Percentiles rank a stretch among this genome's conserved stretches.
phyloP scores from a whole-genome alignment of 2,113 vertebrate species.

The Solenodon paradoxus region DNA sequence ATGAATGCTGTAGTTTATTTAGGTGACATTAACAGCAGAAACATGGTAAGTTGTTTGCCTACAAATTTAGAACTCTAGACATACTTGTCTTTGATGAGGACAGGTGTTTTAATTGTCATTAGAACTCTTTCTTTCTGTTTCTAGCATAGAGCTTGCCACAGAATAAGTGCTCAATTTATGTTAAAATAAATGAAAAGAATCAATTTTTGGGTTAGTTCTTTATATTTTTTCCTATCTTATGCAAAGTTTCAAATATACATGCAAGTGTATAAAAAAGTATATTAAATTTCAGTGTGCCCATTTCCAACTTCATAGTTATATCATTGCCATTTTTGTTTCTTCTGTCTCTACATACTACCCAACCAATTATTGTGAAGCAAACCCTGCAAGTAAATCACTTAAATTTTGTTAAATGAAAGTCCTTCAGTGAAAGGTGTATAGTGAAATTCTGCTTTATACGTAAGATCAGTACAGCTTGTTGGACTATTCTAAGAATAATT shows the following conservation, averaged over 20 bases:
- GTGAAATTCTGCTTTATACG: background rate
- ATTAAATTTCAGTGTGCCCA: background rate
- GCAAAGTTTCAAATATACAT: background rate
- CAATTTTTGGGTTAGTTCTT: background rate
- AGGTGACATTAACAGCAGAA: constrained; percentile 97
- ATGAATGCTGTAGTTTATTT: constrained; percentile 98
- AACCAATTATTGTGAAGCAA: background rate
- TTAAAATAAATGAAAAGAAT: background rate
- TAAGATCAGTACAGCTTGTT: background rate
- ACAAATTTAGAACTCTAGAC: background rate
- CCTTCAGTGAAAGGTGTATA: background rate
- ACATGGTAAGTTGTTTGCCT: constrained; percentile 88
- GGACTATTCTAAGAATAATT: background rate
- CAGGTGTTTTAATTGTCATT: background rate
- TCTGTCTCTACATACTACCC: background rate
- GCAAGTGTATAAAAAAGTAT: background rate
- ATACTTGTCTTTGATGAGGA: background rate
- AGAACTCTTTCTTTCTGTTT: background rate
- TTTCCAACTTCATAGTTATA: background rate
- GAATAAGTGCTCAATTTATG: background rate
- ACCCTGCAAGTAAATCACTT: background rate
- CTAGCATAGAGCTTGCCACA: background rate
- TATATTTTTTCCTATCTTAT: background rate
- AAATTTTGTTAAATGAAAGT: background rate
- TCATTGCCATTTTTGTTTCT: background rate